Base-by-base conservation (phyloP, 2,888 invertebrate genomes). In the Mesoligia furuncula region DNA sequence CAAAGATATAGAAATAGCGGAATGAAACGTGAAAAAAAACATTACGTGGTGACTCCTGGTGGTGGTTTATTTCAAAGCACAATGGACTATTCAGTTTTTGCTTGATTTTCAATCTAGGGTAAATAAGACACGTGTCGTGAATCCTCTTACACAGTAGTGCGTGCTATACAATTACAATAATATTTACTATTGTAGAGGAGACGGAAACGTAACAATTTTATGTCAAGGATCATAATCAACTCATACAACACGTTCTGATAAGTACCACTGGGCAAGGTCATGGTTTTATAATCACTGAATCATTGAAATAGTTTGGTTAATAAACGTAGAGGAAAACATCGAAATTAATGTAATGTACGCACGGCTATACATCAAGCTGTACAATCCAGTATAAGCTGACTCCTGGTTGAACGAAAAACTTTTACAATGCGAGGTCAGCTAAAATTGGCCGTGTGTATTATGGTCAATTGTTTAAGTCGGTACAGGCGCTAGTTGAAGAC, bases 191-290 rank as follows among this genome's bases (percentile, higher is more conserved):
- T 59, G 9, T 42, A 42, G 9, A 59, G 54, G 36, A 42, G 67
- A 82, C 83, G 77, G 80, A 80, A 83, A 80, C 48, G 24, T 24
- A 51, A 45, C 57, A 4, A 36, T 77, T 80, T 67, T 57, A 67
- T 80, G 79, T 74, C 81, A 71, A 76, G 76, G 69, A 85, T 80
- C 36, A 80, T 62, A 54, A 54, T 73, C 51, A 62, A 80, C n/a
- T 42, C 51, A 59, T 54, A 79, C 62, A n/a, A 24, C 70, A 64
- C 76, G 59, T 83, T 81, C 79, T 72, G 70, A 69, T 80, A 73
- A 69, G 65, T 45, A 68, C 45, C 15, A 75, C n/a, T 75, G 13
- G n/a, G 65, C 69, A 82, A 81, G 80, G 77, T 76, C 98, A 90
- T 67, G 71, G 81, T 75, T 84, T 59, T 72, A 24, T 64, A 48